Evolutionary conservation across 2,888 invertebrate species (phyloP).

Genomic region (Cataglyphis livida): DNA sequence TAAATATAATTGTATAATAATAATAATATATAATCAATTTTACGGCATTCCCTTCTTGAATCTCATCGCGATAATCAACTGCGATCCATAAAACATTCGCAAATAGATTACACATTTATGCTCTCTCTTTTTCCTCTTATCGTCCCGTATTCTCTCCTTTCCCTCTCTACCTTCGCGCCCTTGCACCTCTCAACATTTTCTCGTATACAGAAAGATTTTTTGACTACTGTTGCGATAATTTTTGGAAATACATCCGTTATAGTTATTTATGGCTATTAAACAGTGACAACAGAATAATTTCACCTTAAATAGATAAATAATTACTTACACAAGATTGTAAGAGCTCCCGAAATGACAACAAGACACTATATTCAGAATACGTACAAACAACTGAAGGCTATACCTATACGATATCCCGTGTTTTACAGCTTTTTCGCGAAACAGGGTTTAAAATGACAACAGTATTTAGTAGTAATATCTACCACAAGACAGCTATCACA

Average conservation of each 20-base stretch:
- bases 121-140: conserved; percentile 1
- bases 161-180: not conserved
- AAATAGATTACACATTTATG: conserved; percentile 59
- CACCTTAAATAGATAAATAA: conserved; percentile 44
- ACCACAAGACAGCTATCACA: conserved; percentile 40
- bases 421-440: conserved; percentile 2
- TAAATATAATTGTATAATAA: not conserved
- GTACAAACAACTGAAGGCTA: conserved; percentile 57
- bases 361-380: conserved; percentile 36
- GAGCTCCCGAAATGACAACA: conserved; percentile 29
- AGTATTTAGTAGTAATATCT: conserved; percentile 29
- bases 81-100: conserved; percentile 50
- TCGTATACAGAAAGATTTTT: conserved; percentile 34
- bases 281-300: conserved; percentile 49
- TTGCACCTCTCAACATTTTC: not conserved
- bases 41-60: not conserved
- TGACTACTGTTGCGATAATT: conserved; percentile 25
- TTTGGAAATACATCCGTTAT: conserved; percentile 48
- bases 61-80: conserved; percentile 48
- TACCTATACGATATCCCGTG: conserved; percentile 31
- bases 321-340: conserved; percentile 22
- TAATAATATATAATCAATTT: conserved; percentile 23
- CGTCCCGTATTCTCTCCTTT: not conserved
- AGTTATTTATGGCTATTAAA: conserved; percentile 51
- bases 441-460: conserved; percentile 27